Conservation (phyloP, 2,797 vertebrate genomes). For the Protosalanx chinensis region DNA sequence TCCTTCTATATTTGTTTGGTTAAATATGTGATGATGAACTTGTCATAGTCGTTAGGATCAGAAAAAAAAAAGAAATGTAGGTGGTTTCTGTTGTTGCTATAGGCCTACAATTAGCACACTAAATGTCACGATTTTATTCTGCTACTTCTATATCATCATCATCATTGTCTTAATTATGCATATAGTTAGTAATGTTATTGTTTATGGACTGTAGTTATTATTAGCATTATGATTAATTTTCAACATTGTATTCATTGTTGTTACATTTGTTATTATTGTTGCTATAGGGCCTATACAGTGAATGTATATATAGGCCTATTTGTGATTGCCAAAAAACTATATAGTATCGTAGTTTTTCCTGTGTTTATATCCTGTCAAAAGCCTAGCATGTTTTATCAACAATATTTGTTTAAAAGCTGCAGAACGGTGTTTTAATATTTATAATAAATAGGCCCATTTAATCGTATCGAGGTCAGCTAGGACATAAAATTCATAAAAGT, state of each 20-base stretch:
- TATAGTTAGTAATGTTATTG: too few relatives aligned
- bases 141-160: too few relatives aligned
- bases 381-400: too few relatives aligned
- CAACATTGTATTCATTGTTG: not conserved
- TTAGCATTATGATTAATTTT: not conserved
- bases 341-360: not conserved
- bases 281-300: too few relatives aligned
- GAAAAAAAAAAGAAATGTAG: not conserved
- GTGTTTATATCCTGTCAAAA: not conserved
- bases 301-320: not conserved
- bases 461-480: too few relatives aligned
- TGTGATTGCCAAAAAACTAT: not conserved
- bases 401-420: too few relatives aligned
- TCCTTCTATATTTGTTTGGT: constrained; percentile 34
- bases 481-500: too few relatives aligned
- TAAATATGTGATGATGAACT: constrained; percentile 4
- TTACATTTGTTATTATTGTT: not conserved
- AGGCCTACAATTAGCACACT: not conserved
- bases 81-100: not conserved
- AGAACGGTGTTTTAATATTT: too few relatives aligned
- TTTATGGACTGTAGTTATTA: not conserved
- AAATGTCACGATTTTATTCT: not conserved
- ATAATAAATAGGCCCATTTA: too few relatives aligned
- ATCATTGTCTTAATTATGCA: too few relatives aligned
- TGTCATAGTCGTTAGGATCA: not conserved